phyloP scores from a whole-genome alignment of 2,888 invertebrate species.

The Geophilus truncorum region DNA sequence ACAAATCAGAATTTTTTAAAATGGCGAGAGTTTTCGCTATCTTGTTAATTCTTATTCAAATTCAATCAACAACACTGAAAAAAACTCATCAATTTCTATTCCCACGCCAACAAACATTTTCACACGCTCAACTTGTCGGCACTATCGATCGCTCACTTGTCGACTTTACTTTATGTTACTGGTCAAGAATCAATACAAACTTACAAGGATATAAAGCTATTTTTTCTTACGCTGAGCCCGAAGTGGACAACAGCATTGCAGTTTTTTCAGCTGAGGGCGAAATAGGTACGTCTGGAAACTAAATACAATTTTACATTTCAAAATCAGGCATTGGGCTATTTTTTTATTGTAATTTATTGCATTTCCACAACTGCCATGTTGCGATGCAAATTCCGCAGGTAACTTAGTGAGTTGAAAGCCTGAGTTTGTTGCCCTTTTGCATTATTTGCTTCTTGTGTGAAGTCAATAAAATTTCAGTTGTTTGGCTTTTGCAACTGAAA shows the following conservation, averaged over 20 bases:
- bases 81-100: slow-evolving; percentile 7
- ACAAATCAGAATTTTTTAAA: neutral
- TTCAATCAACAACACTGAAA: neutral
- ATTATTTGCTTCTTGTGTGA: too few relatives aligned
- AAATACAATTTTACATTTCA: too few relatives aligned
- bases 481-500: too few relatives aligned
- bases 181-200: neutral
- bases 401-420: too few relatives aligned
- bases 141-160: neutral
- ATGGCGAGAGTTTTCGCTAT: neutral
- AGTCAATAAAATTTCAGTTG: too few relatives aligned
- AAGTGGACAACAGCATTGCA: neutral
- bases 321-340: too few relatives aligned
- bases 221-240: neutral
- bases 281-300: neutral
- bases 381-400: too few relatives aligned
- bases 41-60: neutral
- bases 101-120: neutral
- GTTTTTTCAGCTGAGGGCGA: neutral
- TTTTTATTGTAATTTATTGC: too few relatives aligned
- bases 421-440: too few relatives aligned
- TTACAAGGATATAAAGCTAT: neutral
- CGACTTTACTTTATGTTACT: slow-evolving; percentile 3
- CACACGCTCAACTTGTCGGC: slow-evolving; percentile 8
- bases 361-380: too few relatives aligned